Percentiles rank a stretch among this genome's conserved stretches.
phyloP scores from a whole-genome alignment of 2,888 invertebrate species.

The Mythimna impura region DNA sequence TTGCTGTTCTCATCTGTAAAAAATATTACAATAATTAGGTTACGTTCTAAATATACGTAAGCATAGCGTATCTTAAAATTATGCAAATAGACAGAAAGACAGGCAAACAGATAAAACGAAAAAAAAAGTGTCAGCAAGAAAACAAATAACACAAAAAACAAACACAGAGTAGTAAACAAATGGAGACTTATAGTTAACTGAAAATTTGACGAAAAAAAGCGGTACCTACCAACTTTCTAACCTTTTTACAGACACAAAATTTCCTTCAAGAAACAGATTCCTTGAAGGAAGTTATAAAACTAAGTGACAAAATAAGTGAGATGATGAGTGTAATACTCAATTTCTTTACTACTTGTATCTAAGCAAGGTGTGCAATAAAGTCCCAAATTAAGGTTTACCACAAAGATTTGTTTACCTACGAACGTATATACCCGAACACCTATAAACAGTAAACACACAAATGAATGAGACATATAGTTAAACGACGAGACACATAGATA shows the following conservation, averaged over 20 bases:
- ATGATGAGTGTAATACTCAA: neutral
- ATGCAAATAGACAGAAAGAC: slow-evolving; percentile 33
- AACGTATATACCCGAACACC: slow-evolving; percentile 85
- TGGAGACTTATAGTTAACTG: slow-evolving; percentile 1
- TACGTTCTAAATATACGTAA: slow-evolving; percentile 2
- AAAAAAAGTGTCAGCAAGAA: slow-evolving; percentile 34
- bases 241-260: no score
- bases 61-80: slow-evolving; percentile 8
- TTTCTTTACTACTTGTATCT: slow-evolving; percentile 37
- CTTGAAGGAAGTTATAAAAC: neutral
- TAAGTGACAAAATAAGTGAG: neutral
- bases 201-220: neutral
- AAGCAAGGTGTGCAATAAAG: slow-evolving; percentile 33
- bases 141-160: slow-evolving; percentile 27
- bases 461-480: slow-evolving; percentile 44
- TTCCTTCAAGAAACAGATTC: neutral
- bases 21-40: slow-evolving; percentile 11
- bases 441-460: slow-evolving; percentile 77
- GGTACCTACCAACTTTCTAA: no score
- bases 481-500: slow-evolving; percentile 22
- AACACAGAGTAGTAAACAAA: slow-evolving; percentile 47
- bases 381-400: slow-evolving; percentile 40
- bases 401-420: slow-evolving; percentile 77
- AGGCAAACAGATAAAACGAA: slow-evolving; percentile 23
- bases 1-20: slow-evolving; percentile 62